Conservation (phyloP, 1,140 invertebrate species). For the Bombyx mori region DNA sequence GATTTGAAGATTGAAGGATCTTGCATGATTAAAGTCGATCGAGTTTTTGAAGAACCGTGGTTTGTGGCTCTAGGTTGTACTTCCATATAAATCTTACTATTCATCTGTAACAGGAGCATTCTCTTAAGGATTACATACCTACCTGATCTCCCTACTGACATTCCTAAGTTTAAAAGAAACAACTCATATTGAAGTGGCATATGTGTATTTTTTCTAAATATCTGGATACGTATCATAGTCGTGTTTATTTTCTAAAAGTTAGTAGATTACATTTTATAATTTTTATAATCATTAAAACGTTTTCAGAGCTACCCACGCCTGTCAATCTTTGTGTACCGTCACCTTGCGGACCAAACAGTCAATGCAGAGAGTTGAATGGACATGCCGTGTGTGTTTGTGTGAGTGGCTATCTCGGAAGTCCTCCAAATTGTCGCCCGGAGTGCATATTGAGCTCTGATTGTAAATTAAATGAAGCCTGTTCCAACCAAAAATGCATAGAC, state of each 20-base stretch:
- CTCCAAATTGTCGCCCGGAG: slow-evolving; percentile 80
- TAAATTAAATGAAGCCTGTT: slow-evolving; percentile 75
- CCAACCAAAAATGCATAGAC: slow-evolving; percentile 79
- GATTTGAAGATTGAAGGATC: too few relatives aligned
- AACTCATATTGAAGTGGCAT: too few relatives aligned
- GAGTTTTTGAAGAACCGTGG: too few relatives aligned
- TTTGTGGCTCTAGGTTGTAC: too few relatives aligned
- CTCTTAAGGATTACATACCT: too few relatives aligned
- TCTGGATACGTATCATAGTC: too few relatives aligned
- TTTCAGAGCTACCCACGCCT: slow-evolving; percentile 37
- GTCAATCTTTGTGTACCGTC: slow-evolving; percentile 73
- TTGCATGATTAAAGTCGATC: too few relatives aligned
- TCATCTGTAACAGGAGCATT: too few relatives aligned
- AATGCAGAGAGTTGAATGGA: slow-evolving; percentile 77
- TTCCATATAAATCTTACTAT: too few relatives aligned
- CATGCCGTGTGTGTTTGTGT: slow-evolving; percentile 80
- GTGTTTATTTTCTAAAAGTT: neutral
- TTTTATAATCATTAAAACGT: slow-evolving; percentile 8
- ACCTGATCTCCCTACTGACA: too few relatives aligned
- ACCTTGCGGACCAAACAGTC: slow-evolving; percentile 79
- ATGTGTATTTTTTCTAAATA: too few relatives aligned
- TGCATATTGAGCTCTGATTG: slow-evolving; percentile 81
- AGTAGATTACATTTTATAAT: neutral
- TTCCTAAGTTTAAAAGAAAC: too few relatives aligned
- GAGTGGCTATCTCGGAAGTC: slow-evolving; percentile 79